A percentile compares a stretch with the other conserved stretches of the same genome.
Evolutionary conservation across 2,797 vertebrate genomes (phyloP).

Genomic region (Danio kyathit): DNA sequence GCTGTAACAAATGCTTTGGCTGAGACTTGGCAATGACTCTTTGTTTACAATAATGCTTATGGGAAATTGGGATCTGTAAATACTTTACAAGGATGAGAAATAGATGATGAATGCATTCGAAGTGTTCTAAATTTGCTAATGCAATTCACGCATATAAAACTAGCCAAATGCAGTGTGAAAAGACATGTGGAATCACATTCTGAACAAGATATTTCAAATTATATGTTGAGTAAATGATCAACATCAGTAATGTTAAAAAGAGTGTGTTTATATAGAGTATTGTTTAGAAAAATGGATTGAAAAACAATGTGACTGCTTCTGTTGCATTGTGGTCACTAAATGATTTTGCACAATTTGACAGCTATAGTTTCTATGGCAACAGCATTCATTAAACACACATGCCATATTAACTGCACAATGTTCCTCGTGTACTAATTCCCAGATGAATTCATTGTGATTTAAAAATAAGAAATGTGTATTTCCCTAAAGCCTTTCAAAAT

Average conservation of each 20-base stretch:
- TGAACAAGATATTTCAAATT: neutral
- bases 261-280: neutral
- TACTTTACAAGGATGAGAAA: neutral
- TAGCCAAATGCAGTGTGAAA: neutral
- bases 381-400: neutral
- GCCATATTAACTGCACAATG: slow-evolving; percentile 1
- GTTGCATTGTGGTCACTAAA: neutral
- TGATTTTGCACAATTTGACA: slow-evolving; percentile 16
- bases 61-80: neutral
- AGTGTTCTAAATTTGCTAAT: neutral
- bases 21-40: slow-evolving; percentile 39
- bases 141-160: neutral
- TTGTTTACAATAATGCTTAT: neutral
- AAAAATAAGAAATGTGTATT: neutral
- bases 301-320: slow-evolving; percentile 16
- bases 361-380: slow-evolving; percentile 24
- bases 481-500: neutral
- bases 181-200: neutral
- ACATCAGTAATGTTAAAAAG: neutral
- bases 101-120: too few relatives aligned
- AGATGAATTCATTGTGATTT: neutral
- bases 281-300: neutral
- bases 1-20: slow-evolving; percentile 46
- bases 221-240: neutral
- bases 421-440: slow-evolving; percentile 7